Conservation (phyloP, 2,797 vertebrate genomes). For the Eidolon dupreanum region DNA sequence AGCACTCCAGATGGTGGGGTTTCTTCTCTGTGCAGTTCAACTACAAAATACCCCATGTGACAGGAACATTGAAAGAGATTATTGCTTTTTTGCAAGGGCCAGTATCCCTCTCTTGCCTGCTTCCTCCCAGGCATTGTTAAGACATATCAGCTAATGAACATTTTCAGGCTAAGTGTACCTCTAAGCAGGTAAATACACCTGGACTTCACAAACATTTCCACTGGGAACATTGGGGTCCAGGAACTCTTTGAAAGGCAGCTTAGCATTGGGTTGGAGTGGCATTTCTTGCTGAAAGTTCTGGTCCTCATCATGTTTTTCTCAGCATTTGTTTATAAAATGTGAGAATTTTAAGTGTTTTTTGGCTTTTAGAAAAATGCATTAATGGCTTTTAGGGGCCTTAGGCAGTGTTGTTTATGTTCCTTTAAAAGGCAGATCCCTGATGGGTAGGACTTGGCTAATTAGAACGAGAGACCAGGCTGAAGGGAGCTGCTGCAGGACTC, state of each 20-base stretch:
- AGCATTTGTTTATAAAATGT: conserved; percentile 43
- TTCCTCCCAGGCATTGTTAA: neutral
- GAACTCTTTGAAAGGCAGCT: neutral
- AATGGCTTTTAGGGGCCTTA: neutral
- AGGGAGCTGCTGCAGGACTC: neutral
- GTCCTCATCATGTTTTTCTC: conserved; percentile 47
- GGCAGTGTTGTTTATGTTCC: neutral
- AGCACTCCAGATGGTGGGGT: neutral
- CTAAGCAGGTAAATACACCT: neutral
- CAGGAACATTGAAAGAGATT: neutral
- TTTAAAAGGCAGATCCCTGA: conserved; percentile 23
- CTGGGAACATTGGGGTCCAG: neutral
- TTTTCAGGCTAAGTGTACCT: neutral
- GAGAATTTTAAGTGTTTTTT: conserved; percentile 46
- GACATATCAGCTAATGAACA: neutral
- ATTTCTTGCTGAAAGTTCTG: conserved; percentile 23
- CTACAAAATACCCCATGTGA: neutral
- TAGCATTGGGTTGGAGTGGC: neutral
- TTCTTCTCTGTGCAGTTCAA: neutral
- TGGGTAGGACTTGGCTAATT: conserved; percentile 30
- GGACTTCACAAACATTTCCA: neutral
- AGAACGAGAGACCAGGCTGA: neutral
- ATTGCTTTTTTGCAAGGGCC: neutral
- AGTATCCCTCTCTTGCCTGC: neutral
- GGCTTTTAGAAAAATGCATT: conserved; percentile 35